Percentiles rank a stretch among this genome's conserved stretches.
These are phyloP conservation scores for Drosophila kohkoa DNA, from an alignment of 1,140 invertebrate species.

Conservation along the genomic window DNA sequence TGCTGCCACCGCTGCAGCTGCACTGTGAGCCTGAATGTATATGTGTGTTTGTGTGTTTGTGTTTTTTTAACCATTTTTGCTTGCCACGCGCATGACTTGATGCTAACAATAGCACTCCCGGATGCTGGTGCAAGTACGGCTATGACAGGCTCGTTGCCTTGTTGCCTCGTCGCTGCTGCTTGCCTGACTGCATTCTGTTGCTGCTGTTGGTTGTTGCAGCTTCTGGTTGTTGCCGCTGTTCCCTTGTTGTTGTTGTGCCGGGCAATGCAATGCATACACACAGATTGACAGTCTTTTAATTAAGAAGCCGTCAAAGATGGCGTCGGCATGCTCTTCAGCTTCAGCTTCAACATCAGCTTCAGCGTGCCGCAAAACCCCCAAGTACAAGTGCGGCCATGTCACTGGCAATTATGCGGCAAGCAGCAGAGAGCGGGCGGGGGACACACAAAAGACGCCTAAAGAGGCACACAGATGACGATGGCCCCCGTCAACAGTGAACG, in stretches of 20 bases:
- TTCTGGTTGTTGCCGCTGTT: slow-evolving; percentile 43
- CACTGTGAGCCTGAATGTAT: slow-evolving; percentile 15
- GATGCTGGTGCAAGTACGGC: slow-evolving; percentile 26
- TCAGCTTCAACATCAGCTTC: slow-evolving; percentile 1
- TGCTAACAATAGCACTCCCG: slow-evolving; percentile 77
- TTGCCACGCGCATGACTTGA: slow-evolving; percentile 72
- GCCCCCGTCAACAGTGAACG: slow-evolving; percentile 22
- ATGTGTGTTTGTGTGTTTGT: slow-evolving; percentile 22
- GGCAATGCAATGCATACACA: slow-evolving; percentile 54
- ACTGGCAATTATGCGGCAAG: slow-evolving; percentile 75
- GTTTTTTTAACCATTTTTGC: slow-evolving; percentile 36
- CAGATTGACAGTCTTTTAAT: slow-evolving; percentile 83
- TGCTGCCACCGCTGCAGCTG: slow-evolving; percentile 22
- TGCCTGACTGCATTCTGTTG: slow-evolving; percentile 17
- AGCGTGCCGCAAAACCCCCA: slow-evolving; percentile 15
- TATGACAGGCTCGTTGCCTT: slow-evolving; percentile 36
- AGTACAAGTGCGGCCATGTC: slow-evolving; percentile 63
- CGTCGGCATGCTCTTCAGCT: slow-evolving; percentile 56
- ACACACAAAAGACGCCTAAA: slow-evolving; percentile 26
- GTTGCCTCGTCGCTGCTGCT: not conserved
- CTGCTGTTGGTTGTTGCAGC: slow-evolving; percentile 24
- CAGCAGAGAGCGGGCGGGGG: not conserved
- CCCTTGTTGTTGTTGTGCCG: slow-evolving; percentile 28
- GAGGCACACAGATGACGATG: slow-evolving; percentile 9
- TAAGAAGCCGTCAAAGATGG: slow-evolving; percentile 82